Evolutionary conservation across 2,113 vertebrate genomes (phyloP).

Genomic region (Oriolus oriolus): DNA sequence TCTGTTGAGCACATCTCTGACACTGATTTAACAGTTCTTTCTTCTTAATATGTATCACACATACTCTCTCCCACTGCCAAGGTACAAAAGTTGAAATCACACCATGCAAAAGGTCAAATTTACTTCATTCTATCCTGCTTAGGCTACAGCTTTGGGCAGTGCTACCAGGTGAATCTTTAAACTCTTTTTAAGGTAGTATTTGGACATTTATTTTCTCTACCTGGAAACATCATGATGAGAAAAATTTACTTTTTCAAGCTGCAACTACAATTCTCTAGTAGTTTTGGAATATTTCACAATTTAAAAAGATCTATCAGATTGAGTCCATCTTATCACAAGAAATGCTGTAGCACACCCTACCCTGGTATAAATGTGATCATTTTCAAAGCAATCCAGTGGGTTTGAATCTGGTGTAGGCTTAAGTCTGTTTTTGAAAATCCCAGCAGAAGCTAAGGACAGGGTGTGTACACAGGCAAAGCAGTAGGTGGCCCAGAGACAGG

Average conservation of each 20-base stretch:
- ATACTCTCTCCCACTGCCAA: neutral
- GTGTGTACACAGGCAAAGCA: neutral
- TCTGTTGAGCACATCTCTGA: neutral
- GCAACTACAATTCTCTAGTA: neutral
- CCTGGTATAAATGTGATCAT: accelerated
- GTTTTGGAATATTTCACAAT: neutral
- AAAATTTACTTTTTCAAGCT: neutral
- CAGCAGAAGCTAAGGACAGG: neutral
- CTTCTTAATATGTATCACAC: neutral
- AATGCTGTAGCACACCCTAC: neutral
- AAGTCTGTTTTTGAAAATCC: neutral
- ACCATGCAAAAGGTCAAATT: neutral
- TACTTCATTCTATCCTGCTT: neutral
- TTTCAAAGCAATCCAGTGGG: neutral
- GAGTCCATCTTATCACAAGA: neutral
- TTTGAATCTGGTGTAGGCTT: neutral
- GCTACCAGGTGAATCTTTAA: neutral
- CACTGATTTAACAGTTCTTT: neutral
- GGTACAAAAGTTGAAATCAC: neutral
- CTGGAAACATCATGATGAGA: neutral
- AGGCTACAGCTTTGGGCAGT: neutral
- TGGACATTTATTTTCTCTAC: neutral
- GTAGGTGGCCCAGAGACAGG: neutral
- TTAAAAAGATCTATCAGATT: neutral
- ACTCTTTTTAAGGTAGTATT: neutral